Percentiles rank a stretch among this genome's conserved stretches.
Conservation (phyloP, 2,888 invertebrate genomes). For the Acrocyrtus sp. region DNA sequence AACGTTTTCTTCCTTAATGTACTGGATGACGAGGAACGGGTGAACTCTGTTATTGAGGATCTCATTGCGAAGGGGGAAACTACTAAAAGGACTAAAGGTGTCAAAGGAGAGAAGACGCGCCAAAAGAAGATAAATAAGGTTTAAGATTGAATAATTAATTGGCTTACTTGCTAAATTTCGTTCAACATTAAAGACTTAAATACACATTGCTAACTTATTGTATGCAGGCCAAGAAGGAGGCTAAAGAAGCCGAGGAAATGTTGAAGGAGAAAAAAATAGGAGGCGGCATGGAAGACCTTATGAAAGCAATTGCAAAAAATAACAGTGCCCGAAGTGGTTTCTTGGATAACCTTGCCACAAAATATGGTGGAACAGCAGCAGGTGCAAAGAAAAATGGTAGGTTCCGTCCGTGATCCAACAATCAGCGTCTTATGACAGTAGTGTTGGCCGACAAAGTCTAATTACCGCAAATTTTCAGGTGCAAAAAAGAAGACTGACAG, state of each 20-base stretch:
- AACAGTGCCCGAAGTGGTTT: slow-evolving; percentile 33
- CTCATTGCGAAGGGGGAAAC: slow-evolving; percentile 50
- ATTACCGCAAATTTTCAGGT: neutral
- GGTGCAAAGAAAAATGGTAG: neutral
- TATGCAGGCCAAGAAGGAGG: slow-evolving; percentile 58
- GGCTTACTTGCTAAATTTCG: too few species aligned
- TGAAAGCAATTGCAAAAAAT: slow-evolving; percentile 49
- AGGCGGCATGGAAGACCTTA: slow-evolving; percentile 48
- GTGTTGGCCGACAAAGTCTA: neutral
- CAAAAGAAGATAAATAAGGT: slow-evolving; percentile 53
- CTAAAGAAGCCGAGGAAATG: slow-evolving; percentile 59
- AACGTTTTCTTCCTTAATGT: slow-evolving; percentile 58
- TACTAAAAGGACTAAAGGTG: slow-evolving; percentile 33
- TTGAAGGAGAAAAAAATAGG: slow-evolving; percentile 45
- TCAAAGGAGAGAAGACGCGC: slow-evolving; percentile 32
- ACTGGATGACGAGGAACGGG: slow-evolving; percentile 56
- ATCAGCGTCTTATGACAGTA: neutral
- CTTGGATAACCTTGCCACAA: slow-evolving; percentile 56
- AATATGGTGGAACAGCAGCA: slow-evolving; percentile 47
- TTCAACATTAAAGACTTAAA: too few species aligned
- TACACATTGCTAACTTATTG: too few species aligned
- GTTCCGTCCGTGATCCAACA: slow-evolving; percentile 3
- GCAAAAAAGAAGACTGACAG: slow-evolving; percentile 26
- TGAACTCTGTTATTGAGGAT: slow-evolving; percentile 52
- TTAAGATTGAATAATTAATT: neutral